phyloP scores from a whole-genome alignment of 1,140 invertebrate species.

The Rhopalosiphum maidis region DNA sequence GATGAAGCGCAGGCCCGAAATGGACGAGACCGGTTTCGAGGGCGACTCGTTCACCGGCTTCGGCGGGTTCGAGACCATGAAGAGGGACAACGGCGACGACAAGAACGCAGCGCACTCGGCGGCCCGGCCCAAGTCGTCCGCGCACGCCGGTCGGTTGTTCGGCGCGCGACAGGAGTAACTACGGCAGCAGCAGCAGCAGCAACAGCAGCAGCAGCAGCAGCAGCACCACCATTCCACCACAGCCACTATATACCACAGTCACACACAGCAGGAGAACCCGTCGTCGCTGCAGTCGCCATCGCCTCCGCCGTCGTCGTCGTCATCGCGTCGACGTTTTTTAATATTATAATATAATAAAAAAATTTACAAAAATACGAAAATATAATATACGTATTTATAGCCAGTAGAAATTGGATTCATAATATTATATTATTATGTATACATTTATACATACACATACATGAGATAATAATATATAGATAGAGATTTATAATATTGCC shows the following conservation, averaged over 20 bases:
- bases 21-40: conserved; percentile 61
- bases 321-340: background rate
- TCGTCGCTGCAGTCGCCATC: background rate
- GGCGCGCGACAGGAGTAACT: background rate
- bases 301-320: background rate
- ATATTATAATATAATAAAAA: background rate
- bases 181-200: background rate
- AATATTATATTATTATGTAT: background rate
- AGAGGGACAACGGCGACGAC: conserved; percentile 50
- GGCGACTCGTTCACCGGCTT: conserved; percentile 66
- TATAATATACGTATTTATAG: conserved; percentile 14
- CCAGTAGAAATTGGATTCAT: background rate
- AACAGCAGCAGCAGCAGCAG: no score
- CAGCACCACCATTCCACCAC: no score
- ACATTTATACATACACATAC: no score
- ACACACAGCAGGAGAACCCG: no score
- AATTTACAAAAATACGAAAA: background rate
- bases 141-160: background rate
- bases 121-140: background rate
- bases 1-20: conserved; percentile 61
- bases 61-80: conserved; percentile 64
- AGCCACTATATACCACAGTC: background rate
- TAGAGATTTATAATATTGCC: background rate
- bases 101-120: no score
- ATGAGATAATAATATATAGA: background rate